These are phyloP conservation scores for Listronotus bonariensis DNA, from an alignment of 1,140 invertebrate genomes.

Conservation along the genomic window DNA sequence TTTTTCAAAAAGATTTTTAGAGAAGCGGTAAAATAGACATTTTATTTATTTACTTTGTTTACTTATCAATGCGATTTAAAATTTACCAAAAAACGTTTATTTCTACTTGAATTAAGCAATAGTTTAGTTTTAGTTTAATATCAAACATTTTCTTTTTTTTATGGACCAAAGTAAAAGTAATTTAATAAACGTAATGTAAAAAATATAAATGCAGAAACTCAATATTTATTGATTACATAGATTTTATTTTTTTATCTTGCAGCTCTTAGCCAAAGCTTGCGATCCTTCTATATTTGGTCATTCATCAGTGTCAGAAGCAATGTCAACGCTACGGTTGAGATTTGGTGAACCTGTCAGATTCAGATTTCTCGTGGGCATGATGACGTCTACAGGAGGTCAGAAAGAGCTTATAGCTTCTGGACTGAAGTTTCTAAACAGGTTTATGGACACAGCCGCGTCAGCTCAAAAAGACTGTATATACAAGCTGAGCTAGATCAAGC, in stretches of 20 bases:
- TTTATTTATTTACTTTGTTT: no score
- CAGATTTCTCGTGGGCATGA: conserved; percentile 85
- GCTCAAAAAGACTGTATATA: conserved; percentile 82
- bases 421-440: conserved; percentile 82
- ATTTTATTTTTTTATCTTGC: conserved; percentile 53
- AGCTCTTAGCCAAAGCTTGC: conserved; percentile 78
- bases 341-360: conserved; percentile 92
- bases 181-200: no score
- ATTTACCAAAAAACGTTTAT: no score
- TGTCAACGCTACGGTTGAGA: conserved; percentile 83
- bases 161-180: no score
- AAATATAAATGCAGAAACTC: no score
- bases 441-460: conserved; percentile 74
- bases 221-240: conserved; percentile 1
- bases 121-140: no score
- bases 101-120: no score
- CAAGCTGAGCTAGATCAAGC: conserved; percentile 88
- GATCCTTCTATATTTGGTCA: conserved; percentile 73
- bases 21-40: no score
- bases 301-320: conserved; percentile 83
- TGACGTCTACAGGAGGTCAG: conserved; percentile 72
- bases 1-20: no score
- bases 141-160: no score
- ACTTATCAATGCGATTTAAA: no score
- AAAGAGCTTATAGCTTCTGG: conserved; percentile 80